These are phyloP conservation scores for Caenorhabditis inopinata DNA, from an alignment of 1,140 invertebrate genomes.

Conservation along the genomic window DNA sequence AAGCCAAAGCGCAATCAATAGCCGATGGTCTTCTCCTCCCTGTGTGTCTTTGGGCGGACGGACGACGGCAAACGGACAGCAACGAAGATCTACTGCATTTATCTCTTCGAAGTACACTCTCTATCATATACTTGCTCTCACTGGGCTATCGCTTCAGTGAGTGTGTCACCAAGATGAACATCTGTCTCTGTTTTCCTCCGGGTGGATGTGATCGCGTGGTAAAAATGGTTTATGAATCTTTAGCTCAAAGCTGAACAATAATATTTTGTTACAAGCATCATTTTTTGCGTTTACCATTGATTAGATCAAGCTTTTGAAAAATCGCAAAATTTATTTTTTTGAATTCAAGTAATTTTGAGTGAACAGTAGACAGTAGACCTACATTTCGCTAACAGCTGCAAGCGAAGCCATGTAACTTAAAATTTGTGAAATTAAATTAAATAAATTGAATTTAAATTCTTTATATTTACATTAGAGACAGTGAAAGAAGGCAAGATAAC, in stretches of 20 bases:
- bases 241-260: not conserved
- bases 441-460: too few relatives aligned
- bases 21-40: slow-evolving; percentile 29
- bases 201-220: not conserved
- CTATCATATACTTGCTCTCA: not conserved
- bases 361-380: too few relatives aligned
- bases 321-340: too few relatives aligned
- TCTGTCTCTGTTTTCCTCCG: slow-evolving; percentile 20
- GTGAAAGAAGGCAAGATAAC: too few relatives aligned
- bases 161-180: not conserved
- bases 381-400: too few relatives aligned
- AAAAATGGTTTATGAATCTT: slow-evolving; percentile 1
- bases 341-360: too few relatives aligned
- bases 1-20: slow-evolving; percentile 34
- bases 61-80: not conserved
- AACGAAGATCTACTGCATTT: not conserved
- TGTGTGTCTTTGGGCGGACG: slow-evolving; percentile 25
- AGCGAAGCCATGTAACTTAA: too few relatives aligned
- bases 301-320: too few relatives aligned
- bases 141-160: not conserved
- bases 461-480: too few relatives aligned
- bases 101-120: not conserved
- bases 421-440: too few relatives aligned
- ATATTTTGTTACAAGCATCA: too few relatives aligned
- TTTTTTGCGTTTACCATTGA: too few relatives aligned